Evolutionary conservation across 37 sponge, comb jelly and placozoan species (phyloP).

Genomic region (Oopsacas minuta): DNA sequence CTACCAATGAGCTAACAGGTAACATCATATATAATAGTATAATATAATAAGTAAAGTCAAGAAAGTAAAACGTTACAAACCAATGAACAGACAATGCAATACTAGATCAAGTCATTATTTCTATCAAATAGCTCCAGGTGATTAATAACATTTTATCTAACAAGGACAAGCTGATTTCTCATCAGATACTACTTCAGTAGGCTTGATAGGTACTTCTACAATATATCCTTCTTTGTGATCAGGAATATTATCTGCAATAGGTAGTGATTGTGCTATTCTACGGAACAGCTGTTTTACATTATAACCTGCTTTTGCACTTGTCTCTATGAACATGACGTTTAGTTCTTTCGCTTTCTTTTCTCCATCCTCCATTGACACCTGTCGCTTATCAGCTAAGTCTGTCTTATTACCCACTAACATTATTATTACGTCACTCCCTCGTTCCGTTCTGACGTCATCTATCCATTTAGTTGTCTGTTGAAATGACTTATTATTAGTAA

Average conservation of each 20-base stretch:
- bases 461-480: conserved; percentile 91
- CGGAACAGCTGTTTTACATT: conserved; percentile 86
- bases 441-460: conserved; percentile 88
- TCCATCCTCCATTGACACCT: conserved; percentile 95
- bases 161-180: not conserved
- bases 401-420: conserved; percentile 99
- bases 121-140: not conserved
- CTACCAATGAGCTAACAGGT: no score
- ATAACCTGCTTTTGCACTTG: conserved; percentile 98
- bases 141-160: not conserved
- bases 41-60: not conserved
- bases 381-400: conserved; percentile 94
- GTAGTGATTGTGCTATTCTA: not conserved
- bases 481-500: conserved; percentile 92
- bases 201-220: not conserved
- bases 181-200: not conserved
- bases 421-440: conserved; percentile 96
- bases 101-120: not conserved
- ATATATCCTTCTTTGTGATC: not conserved
- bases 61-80: not conserved
- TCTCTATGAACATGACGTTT: conserved; percentile 98
- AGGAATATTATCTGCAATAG: conserved; percentile 3
- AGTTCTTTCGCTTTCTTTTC: conserved; percentile 96
- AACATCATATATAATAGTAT: no score
- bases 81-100: not conserved